Conservation (phyloP, 2,888 invertebrate species). For the Eristalinus aeneus region DNA sequence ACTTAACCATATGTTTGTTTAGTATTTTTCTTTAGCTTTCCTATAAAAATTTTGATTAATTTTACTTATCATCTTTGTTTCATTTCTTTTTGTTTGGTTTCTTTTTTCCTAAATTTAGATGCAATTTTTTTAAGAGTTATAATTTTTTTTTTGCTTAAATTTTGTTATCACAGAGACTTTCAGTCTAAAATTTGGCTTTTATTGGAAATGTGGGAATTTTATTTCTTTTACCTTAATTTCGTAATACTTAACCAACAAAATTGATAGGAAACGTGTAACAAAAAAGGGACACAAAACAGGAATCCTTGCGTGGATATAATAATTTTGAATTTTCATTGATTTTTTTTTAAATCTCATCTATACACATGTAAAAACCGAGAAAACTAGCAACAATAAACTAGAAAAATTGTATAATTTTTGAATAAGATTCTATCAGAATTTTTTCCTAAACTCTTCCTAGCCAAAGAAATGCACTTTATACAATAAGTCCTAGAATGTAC, state of each 20-base stretch:
- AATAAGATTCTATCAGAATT: too few species aligned
- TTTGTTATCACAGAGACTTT: constrained; percentile 72
- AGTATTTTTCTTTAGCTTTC: constrained; percentile 53
- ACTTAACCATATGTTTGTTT: constrained; percentile 68
- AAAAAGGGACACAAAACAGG: constrained; percentile 73
- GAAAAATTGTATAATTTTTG: constrained; percentile 7
- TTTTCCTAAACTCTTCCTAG: constrained; percentile 39
- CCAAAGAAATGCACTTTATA: constrained; percentile 58
- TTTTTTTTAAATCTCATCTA: neutral
- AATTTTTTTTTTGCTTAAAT: constrained; percentile 61
- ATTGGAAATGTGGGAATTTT: constrained; percentile 71
- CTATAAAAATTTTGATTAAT: constrained; percentile 70
- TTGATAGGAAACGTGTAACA: constrained; percentile 72
- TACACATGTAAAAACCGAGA: neutral
- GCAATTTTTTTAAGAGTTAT: constrained; percentile 55
- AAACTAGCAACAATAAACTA: constrained; percentile 23
- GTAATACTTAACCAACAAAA: neutral
- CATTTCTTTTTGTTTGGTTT: neutral
- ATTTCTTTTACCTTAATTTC: constrained; percentile 58
- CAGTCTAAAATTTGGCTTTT: constrained; percentile 73
- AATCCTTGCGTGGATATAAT: constrained; percentile 4
- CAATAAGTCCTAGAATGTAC: neutral
- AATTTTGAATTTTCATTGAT: constrained; percentile 49
- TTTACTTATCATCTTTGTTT: constrained; percentile 56
- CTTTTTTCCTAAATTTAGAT: constrained; percentile 65